Evolutionary conservation across 1,140 invertebrate species (phyloP), one percentile per base, ranked within the genome.

Genomic region (Atopsyche davidsoni): DNA sequence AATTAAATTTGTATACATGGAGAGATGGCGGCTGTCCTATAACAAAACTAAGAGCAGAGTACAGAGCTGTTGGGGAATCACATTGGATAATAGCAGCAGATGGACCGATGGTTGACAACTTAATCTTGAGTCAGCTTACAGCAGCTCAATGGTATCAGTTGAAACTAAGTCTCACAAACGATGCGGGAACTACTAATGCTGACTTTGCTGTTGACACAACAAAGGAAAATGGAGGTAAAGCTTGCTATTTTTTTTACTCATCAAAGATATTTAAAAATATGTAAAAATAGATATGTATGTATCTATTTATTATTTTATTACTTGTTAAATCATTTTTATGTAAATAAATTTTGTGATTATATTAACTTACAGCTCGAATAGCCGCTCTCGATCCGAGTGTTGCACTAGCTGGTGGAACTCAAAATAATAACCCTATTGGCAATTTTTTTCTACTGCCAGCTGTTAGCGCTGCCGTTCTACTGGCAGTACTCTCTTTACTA

Each of bases 21-120:
- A 78, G 80, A 39, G 81, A 84, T 55, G 83, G 83, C 24, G 87
- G 87, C 38, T 94, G 90, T 70, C 79, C 87, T 0, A 88, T 93
- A 60, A 75, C 81, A 7, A 85, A 83, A 53, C 92, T 89, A 62
- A 81, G 82, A 2, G 79, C 92, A 0, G 82, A 87, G 40, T 92
- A 92, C 64, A 79, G 82, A 59, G 66, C 72, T 10, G 72, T 73
- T 59, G 66, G 36, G 61, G 68, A 19, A 61, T 64, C 48, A 53
- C 64, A 47, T 51, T 81, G 66, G 79, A 75, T 64, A 57, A 64
- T 70, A 1, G 70, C 76, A 0, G 73, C 74, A 1, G 75, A 69
- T 22, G 67, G 68, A 32, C 72, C 73, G 4, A 73, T 72, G 1
- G 57, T 60, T 19, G 74, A 87, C 46, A 81, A 81, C 46, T 65